A percentile compares a stretch with the other conserved stretches of the same genome.
Evolutionary conservation across 1,140 invertebrate genomes (phyloP).

Genomic region (Galleria mellonella): DNA sequence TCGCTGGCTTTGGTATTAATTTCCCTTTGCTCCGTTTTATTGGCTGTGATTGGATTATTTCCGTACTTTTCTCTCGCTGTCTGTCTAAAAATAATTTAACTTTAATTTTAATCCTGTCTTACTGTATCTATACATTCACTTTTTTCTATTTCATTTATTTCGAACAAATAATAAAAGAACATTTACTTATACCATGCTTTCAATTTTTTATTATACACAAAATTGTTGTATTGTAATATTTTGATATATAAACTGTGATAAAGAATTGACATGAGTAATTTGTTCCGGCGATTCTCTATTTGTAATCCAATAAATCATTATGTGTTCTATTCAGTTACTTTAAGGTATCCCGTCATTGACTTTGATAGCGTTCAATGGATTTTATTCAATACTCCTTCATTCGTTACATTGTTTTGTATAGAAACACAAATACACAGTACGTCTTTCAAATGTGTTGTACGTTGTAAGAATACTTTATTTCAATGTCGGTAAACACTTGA

Average conservation of each 20-base stretch:
- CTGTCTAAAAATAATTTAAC: slow-evolving; percentile 34
- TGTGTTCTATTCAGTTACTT: slow-evolving; percentile 20
- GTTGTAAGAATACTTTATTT: too few species aligned
- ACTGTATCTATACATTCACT: slow-evolving; percentile 3
- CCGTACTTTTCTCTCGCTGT: slow-evolving; percentile 39
- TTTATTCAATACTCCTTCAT: slow-evolving; percentile 14
- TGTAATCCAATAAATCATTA: slow-evolving; percentile 37
- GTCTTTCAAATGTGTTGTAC: neutral
- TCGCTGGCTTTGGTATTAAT: slow-evolving; percentile 44
- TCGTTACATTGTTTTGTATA: slow-evolving; percentile 8
- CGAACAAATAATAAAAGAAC: too few species aligned
- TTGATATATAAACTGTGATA: slow-evolving; percentile 20
- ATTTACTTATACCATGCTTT: too few species aligned
- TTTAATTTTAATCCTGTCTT: slow-evolving; percentile 14
- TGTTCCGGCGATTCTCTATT: slow-evolving; percentile 38
- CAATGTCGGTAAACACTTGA: neutral
- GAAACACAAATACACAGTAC: slow-evolving; percentile 1
- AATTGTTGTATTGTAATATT: neutral
- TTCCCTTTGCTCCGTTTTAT: slow-evolving; percentile 42
- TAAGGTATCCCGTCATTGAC: slow-evolving; percentile 18
- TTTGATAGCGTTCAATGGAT: slow-evolving; percentile 19
- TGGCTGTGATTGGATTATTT: slow-evolving; percentile 53
- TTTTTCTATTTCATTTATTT: too few species aligned
- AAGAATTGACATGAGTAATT: slow-evolving; percentile 35
- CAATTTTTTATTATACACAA: too few species aligned